Evolutionary conservation across 2,113 vertebrate genomes (phyloP), one percentile per base, ranked within the genome.

Genomic region (Lucifuga dentata): DNA sequence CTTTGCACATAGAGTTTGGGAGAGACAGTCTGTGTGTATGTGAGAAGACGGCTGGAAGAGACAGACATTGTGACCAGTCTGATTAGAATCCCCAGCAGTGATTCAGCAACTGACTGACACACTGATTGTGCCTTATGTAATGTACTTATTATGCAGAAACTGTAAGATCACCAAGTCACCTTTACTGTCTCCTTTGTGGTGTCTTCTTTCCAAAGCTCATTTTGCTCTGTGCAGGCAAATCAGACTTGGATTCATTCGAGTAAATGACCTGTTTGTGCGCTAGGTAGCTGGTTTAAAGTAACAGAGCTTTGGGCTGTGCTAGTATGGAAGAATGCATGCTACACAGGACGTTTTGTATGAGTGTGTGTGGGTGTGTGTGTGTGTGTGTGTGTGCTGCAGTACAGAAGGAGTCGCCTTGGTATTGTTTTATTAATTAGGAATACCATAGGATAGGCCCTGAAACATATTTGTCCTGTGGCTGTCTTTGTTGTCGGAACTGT

Each of bases 31-130:
- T 3, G 26, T 52, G n/a, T 38, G 16, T 39, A 9, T 40, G 10
- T 29, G 43, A 44, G 48, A 52, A 38, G 11, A 48, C 48, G 41
- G 38, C 6, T 11, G 38, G 36, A 58, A 60, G 68, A 81, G 56
- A 58, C 29, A 24, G 69, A 64, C 80, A 68, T 72, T 84, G 58
- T 64, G 32, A 51, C 40, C 73, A 65, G 38, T 76, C 65, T 75
- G 66, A 88, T 84, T 82, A 32, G 48, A 75, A 83, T 84, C 49
- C 56, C 49, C 51, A 57, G 12, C 59, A 67, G 57, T 43, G 52
- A 75, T 70, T 73, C 50, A 35, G 58, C 60, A 62, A 33, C 49
- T 52, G 39, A 55, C 73, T 52, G 66, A 69, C 26, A 29, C 26
- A 7, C 24, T 48, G 50, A 62, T 49, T 53, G 60, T n/a, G 24